Evolutionary conservation across 2,113 vertebrate genomes (phyloP).

Genomic region (Percopsis transmontana): DNA sequence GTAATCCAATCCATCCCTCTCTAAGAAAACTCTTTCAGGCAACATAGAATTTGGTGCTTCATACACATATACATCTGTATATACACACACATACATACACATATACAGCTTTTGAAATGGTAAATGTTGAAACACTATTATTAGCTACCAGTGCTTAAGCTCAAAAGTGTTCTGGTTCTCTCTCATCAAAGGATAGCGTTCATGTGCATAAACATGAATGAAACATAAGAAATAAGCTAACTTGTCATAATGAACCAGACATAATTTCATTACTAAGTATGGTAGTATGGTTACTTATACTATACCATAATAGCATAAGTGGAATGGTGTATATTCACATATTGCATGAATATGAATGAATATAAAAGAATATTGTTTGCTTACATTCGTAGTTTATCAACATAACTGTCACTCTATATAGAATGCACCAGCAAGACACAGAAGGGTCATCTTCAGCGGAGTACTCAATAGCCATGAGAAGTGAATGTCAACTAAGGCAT

Average conservation of each 20-base stretch:
- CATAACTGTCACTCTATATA: neutral
- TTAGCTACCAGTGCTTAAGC: neutral
- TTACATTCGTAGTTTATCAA: neutral
- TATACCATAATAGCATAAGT: neutral
- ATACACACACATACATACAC: neutral
- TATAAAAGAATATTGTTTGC: neutral
- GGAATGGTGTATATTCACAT: neutral
- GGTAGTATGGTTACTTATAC: too few relatives aligned
- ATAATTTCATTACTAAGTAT: neutral
- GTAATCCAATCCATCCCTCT: constrained; percentile 52
- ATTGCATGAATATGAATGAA: too few relatives aligned
- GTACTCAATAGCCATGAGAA: too few relatives aligned
- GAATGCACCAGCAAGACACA: constrained; percentile 1
- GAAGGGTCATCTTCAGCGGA: constrained; percentile 1
- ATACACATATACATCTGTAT: constrained; percentile 6
- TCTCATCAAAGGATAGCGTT: neutral
- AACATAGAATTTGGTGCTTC: constrained; percentile 29
- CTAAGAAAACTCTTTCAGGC: constrained; percentile 59
- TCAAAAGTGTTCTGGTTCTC: neutral
- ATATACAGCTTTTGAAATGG: constrained; percentile 10
- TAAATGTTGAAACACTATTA: constrained; percentile 2
- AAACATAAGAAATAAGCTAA: constrained; percentile 2
- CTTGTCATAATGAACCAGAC: neutral
- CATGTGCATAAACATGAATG: neutral
- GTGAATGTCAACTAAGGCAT: too few relatives aligned